Conservation (phyloP, 1,140 invertebrate genomes). For the Meloidogyne chitwoodi region DNA sequence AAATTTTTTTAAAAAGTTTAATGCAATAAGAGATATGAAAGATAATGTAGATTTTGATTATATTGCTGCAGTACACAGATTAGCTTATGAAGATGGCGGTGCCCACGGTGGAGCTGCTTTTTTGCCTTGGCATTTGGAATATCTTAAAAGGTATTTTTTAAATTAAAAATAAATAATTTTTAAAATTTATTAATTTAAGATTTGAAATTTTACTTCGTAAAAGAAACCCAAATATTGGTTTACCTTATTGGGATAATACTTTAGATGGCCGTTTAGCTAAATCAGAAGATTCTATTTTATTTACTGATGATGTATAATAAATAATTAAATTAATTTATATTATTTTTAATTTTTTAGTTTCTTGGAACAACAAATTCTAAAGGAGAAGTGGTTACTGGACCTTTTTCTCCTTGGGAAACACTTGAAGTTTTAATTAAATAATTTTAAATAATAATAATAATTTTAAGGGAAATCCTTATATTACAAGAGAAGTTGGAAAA, state of each 20-base stretch:
- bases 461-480: constrained; percentile 35
- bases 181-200: constrained; percentile 54
- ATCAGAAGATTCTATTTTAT: neutral
- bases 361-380: constrained; percentile 54
- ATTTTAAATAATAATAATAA: neutral
- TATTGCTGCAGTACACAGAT: constrained; percentile 42
- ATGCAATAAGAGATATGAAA: constrained; percentile 60
- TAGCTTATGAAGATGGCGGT: constrained; percentile 48
- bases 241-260: neutral
- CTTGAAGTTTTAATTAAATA: constrained; percentile 26
- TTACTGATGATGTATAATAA: neutral
- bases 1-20: neutral
- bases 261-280: neutral
- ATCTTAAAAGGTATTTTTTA: constrained; percentile 24
- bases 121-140: constrained; percentile 41
- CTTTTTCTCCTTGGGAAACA: constrained; percentile 35
- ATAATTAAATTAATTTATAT: neutral
- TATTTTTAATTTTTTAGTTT: constrained; percentile 32
- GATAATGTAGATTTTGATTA: constrained; percentile 54
- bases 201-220: constrained; percentile 45
- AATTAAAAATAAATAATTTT: constrained; percentile 40
- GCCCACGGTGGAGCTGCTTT: constrained; percentile 44
- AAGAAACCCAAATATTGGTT: constrained; percentile 34
- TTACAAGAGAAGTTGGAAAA: constrained; percentile 34
- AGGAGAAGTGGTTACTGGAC: constrained; percentile 32